These are phyloP conservation scores for Noctua comes DNA, from an alignment of 2,888 invertebrate species.

Conservation along the genomic window DNA sequence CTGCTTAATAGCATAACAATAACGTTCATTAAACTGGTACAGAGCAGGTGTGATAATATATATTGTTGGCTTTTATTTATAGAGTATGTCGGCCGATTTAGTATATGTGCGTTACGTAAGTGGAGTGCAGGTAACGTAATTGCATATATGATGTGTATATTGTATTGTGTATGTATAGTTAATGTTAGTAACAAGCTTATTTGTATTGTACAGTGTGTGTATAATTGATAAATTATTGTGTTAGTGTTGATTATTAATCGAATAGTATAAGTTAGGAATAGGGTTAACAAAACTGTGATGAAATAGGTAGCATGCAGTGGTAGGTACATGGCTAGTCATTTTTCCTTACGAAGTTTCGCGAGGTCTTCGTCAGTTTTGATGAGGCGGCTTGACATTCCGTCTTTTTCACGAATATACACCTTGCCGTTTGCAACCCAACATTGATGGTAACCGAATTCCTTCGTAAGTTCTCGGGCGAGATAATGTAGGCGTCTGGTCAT, in stretches of 20 bases:
- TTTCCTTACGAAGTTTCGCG: not conserved
- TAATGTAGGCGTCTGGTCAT: not conserved
- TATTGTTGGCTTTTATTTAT: not conserved
- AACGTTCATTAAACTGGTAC: conserved; percentile 1
- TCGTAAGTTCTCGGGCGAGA: not conserved
- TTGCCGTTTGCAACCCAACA: conserved; percentile 18
- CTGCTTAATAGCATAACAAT: not conserved
- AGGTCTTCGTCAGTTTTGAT: conserved; percentile 4
- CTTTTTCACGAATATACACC: conserved; percentile 11
- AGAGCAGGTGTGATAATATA: not conserved
- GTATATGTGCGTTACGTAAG: not conserved
- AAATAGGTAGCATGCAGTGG: not conserved
- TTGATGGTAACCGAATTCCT: not conserved
- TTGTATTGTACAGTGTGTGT: not conserved
- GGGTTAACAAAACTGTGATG: not conserved
- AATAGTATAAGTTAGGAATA: no score
- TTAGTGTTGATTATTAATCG: no score
- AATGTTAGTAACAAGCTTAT: conserved; percentile 1
- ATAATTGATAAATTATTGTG: no score
- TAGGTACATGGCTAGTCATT: not conserved
- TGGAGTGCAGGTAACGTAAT: not conserved
- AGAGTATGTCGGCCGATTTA: not conserved
- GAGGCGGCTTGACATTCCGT: conserved; percentile 1
- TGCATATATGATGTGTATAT: not conserved
- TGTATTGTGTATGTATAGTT: conserved; percentile 2